Evolutionary conservation across 2,888 invertebrate species (phyloP), one percentile per base, ranked within the genome.

Genomic region (Macaria notata): DNA sequence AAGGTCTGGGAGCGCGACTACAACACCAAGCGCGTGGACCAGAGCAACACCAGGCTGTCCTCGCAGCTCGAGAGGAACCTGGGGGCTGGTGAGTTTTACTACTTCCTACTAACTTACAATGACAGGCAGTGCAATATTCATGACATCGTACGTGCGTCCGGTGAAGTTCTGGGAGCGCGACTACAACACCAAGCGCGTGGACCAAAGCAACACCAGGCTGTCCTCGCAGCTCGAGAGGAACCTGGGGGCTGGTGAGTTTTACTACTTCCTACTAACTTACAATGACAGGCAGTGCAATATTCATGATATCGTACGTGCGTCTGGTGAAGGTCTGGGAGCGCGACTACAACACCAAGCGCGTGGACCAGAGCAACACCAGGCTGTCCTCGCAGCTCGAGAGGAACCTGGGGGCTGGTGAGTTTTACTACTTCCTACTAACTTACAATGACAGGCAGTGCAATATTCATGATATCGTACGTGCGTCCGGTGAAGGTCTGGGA

Each of bases 1-100:
- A 99, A 99, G 88, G 99, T 99, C 85, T 99, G 99, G 99, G 99
- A 99, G 84, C 93, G 98, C 44, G 99, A 99, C 81, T 99, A 99
- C 85, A 99, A 99, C 80, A 99, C 99, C 0, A 95, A 98, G 61
- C 92, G 99, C 65, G 98, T 99, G 3, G 99, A 99, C 80, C 98
- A 99, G 85, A 98, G 98, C 52, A 99, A 99, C 81, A 99, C 99
- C 0, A 93, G 99, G 29, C 93, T 99, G 38, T 97, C 98, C 0
- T 97, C 98, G 19, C 99, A 99, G 79, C 87, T 99, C 48, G 99
- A 99, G 68, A 93, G 98, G 47, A 98, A 98, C 83, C 93, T 98
- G 46, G 95, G 98, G 29, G 86, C 92, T 42, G 92, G 92, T 91
- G 44, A 70, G 76, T n/a, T n/a, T n/a, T n/a, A n/a, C n/a, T n/a